Evolutionary conservation across 2,797 vertebrate species (phyloP), one percentile per base, ranked within the genome.

Genomic region (Falco biarmicus): DNA sequence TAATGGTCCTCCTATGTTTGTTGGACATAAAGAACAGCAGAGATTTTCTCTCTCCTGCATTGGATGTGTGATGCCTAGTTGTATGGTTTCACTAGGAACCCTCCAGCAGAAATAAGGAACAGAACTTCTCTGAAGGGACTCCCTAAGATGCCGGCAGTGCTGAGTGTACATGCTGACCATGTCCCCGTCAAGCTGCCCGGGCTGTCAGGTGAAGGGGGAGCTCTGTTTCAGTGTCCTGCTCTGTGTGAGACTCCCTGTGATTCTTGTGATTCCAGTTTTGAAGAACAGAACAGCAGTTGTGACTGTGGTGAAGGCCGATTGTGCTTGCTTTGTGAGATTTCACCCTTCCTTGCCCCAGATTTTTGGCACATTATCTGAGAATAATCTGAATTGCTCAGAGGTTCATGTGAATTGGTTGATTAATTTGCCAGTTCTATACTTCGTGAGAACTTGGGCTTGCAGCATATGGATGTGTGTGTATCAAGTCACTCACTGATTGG

Each of bases 161-260:
- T 17, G 43, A 6, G 6, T 0, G 0, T 11, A 61, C 8, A 0
- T 16, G 39, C 25, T 0, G 4, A 29, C 61, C 1, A 1, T 25
- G 6, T 31, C 25, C 5, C 5, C 17, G 2, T n/a, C 3, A 8
- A 41, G 68, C 24, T 37, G 41, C 29, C 48, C 20, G 34, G 69
- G 53, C 75, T 57, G 25, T 48, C 48, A 19, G 4, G 7, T 32
- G 56, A 47, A 47, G 28, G 12, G 50, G 9, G 20, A 32, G 32
- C 45, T 31, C 86, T n/a, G 11, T 24, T 20, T 15, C 19, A 3
- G 12, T 17, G 15, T 63, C 70, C 54, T 10, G 19, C 37, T 45
- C 39, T 8, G 63, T 5, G 4, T 9, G 10, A 48, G 34, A 5
- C 22, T 20, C 28, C 3, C 1, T 54, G 51, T 10, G 24, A 1